Percentiles rank a stretch among this genome's conserved stretches.
Evolutionary conservation across 1,140 invertebrate genomes (phyloP).

Genomic region (Stegodyphus mimosarum): DNA sequence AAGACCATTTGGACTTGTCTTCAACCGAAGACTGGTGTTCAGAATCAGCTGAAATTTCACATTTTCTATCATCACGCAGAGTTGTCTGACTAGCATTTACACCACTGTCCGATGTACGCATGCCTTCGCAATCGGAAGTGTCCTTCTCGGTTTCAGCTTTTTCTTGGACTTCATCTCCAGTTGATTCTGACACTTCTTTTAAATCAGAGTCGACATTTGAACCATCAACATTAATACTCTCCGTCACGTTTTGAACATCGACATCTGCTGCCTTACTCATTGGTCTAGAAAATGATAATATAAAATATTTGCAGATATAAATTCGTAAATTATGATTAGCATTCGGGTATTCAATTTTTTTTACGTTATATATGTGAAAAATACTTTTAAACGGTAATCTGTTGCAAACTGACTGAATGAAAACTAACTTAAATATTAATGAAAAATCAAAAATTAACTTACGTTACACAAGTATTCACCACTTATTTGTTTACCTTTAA

Average conservation of each 20-base stretch:
- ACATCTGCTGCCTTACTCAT: not conserved
- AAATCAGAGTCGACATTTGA: not conserved
- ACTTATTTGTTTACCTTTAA: too few relatives aligned
- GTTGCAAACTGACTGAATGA: too few relatives aligned
- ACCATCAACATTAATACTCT: not conserved
- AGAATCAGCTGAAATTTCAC: not conserved
- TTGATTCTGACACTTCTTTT: not conserved
- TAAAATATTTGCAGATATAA: not conserved
- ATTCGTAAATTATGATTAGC: not conserved
- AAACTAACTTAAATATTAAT: too few relatives aligned
- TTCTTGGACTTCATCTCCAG: not conserved
- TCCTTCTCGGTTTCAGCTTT: not conserved
- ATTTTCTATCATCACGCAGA: not conserved
- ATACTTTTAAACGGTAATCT: too few relatives aligned
- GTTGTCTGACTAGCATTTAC: not conserved
- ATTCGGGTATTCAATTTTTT: too few relatives aligned
- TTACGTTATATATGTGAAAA: too few relatives aligned
- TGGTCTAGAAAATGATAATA: not conserved
- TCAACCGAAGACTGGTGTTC: conserved; percentile 9
- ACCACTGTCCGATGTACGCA: too few relatives aligned
- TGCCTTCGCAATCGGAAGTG: not conserved
- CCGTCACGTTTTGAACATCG: not conserved
- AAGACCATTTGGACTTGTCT: conserved; percentile 26
- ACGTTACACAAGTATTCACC: too few relatives aligned
- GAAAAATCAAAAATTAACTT: too few relatives aligned